Evolutionary conservation across 2,888 invertebrate species (phyloP), one percentile per base, ranked within the genome.

Genomic region (Apocheima hispidaria): DNA sequence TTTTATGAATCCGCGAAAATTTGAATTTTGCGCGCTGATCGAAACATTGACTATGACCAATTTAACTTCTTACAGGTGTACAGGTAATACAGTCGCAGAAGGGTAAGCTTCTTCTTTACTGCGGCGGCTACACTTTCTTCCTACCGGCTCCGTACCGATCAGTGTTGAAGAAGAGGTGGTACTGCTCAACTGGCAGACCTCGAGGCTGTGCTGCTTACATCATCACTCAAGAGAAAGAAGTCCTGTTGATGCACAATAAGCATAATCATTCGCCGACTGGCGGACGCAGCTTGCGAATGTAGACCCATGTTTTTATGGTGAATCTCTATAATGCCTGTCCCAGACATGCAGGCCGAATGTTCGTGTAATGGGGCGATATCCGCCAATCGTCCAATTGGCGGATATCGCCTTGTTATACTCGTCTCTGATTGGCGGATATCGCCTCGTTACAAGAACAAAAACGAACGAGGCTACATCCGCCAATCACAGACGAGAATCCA

Each of bases 121-220:
- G 55, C 38, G 66, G 56, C 9, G 70, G 68, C 5, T 74, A 64
- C 55, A 71, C 69, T 3, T 75, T 70, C 58, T 75, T 65, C 55
- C 43, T 70, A 16, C 71, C 72, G 2, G 44, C 48, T 12, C 53
- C 56, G 1, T 68, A 72, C 56, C 53, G 60, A 12, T 12, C 20
- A 7, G 20, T 52, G 36, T 36, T 35, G 41, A 50, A 41, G 18
- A 63, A 67, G 38, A 23, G 71, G 4, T 78, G 78, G 78, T 74
- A 70, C 38, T 78, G 76, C 41, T 75, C 75, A 20, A 74, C 72
- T 1, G 63, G 69, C 12, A 61, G 70, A 52, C 67, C 71, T 40
- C 66, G 69, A 30, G 77, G 77, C 23, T 77, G 77, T 43, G 49
- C 58, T 9, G 77, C 77, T 5, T 63, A 43, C 36, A 52, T 70